Conservation (phyloP, 1,140 invertebrate genomes). For the Bactericera cockerelli region DNA sequence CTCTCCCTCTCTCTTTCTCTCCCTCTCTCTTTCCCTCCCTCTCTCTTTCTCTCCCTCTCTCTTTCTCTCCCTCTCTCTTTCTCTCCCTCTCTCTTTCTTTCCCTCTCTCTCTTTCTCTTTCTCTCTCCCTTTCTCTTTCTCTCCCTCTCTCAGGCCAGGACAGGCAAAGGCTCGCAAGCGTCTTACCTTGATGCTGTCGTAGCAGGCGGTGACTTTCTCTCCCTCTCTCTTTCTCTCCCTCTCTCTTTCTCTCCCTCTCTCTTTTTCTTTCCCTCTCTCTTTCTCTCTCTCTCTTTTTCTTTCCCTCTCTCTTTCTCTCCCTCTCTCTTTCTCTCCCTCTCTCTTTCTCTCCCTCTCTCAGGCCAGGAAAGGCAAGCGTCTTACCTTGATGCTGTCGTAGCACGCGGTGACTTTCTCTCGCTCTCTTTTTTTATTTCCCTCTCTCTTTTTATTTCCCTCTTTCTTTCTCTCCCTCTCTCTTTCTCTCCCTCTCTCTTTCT, state of each 20-base stretch:
- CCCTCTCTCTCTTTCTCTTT: background rate
- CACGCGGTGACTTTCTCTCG: conserved; percentile 98
- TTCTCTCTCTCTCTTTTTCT: no score
- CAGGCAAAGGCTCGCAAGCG: no score
- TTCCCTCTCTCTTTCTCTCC: background rate
- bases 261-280: no score
- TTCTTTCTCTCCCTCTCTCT: conserved; percentile 13
- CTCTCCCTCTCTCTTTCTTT: background rate
- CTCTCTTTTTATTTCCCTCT: conserved; percentile 18
- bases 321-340: background rate
- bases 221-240: no score
- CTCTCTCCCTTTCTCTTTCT: conserved; percentile 20
- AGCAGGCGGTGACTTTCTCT: conserved; percentile 98
- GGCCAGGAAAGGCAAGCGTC: no score
- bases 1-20: no score
- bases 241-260: no score
- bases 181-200: conserved; percentile 99
- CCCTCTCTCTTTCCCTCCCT: no score
- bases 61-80: background rate
- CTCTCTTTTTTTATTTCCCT: background rate
- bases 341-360: background rate
- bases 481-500: background rate
- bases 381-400: conserved; percentile 99
- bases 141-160: conserved; percentile 2
- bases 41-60: background rate